Evolutionary conservation across 2,888 invertebrate genomes (phyloP).

Genomic region (Eremobia ochroleuca): DNA sequence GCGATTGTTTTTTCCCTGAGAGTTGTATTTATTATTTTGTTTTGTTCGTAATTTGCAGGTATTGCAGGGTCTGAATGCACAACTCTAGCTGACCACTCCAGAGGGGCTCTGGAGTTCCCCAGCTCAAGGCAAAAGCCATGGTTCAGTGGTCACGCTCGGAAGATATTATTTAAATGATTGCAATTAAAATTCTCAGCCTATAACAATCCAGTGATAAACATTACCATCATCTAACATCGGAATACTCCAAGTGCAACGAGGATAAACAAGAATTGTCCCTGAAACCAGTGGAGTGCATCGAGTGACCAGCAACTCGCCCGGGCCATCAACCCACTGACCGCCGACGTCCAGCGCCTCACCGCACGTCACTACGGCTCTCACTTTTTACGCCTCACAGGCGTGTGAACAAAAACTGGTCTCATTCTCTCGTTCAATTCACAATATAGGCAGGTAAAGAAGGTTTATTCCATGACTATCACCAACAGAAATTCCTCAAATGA

Average conservation of each 20-base stretch:
- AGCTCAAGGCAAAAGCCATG: background rate
- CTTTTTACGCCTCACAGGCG: slow-evolving; percentile 41
- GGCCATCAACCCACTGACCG: slow-evolving; percentile 18
- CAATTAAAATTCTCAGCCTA: background rate
- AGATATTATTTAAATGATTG: background rate
- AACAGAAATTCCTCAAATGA: background rate
- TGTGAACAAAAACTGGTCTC: slow-evolving; percentile 43
- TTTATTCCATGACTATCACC: background rate
- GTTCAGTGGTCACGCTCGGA: background rate
- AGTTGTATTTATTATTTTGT: background rate
- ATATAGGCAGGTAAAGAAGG: slow-evolving; percentile 8
- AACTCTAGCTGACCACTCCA: background rate
- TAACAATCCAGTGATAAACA: background rate
- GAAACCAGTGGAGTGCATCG: slow-evolving; percentile 26
- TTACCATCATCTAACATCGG: background rate
- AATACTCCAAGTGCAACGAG: background rate
- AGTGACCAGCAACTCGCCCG: slow-evolving; percentile 14
- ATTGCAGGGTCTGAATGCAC: background rate
- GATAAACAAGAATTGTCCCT: background rate
- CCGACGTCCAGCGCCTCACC: slow-evolving; percentile 28
- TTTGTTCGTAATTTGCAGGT: background rate
- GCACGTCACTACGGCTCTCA: slow-evolving; percentile 41
- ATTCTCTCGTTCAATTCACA: slow-evolving; percentile 10
- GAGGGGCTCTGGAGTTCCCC: too few species aligned
- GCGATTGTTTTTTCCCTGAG: background rate